These are phyloP conservation scores for Stramonita haemastoma DNA, from an alignment of 2,888 invertebrate genomes.

Conservation along the genomic window DNA sequence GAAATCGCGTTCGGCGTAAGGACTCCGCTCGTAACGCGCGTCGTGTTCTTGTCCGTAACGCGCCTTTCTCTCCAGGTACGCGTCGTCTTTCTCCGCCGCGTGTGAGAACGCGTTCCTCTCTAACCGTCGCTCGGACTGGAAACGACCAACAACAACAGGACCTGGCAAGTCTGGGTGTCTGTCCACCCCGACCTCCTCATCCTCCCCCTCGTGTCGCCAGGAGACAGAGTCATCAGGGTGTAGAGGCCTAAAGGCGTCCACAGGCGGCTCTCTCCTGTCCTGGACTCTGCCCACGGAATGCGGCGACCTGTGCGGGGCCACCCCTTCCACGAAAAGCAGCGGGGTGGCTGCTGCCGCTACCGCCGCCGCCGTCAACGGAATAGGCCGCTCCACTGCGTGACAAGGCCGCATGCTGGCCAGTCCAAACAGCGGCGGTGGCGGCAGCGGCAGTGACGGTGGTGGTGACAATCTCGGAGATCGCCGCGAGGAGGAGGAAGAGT, in stretches of 20 bases:
- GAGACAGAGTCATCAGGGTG: too few relatives aligned
- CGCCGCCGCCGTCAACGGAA: not conserved
- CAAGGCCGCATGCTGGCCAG: not conserved
- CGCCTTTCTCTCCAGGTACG: not conserved
- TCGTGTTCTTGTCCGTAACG: too few relatives aligned
- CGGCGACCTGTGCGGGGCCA: not conserved
- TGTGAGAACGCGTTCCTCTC: not conserved
- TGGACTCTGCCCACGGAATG: not conserved
- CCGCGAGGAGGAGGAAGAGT: too few relatives aligned
- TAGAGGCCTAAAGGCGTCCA: too few relatives aligned
- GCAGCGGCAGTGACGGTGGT: not conserved
- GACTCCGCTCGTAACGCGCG: too few relatives aligned
- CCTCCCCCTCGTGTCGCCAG: too few relatives aligned
- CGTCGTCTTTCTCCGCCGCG: not conserved
- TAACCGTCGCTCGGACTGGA: too few relatives aligned
- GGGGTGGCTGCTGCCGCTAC: not conserved
- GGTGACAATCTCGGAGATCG: not conserved
- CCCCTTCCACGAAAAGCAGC: not conserved
- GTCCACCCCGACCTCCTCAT: too few relatives aligned
- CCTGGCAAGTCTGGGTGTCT: too few relatives aligned
- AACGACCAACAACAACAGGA: too few relatives aligned
- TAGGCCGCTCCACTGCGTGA: not conserved
- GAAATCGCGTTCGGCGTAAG: too few relatives aligned
- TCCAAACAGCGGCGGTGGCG: not conserved
- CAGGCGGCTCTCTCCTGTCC: not conserved